phyloP scores from a whole-genome alignment of 1,140 invertebrate species.

The Adelges cooleyi region DNA sequence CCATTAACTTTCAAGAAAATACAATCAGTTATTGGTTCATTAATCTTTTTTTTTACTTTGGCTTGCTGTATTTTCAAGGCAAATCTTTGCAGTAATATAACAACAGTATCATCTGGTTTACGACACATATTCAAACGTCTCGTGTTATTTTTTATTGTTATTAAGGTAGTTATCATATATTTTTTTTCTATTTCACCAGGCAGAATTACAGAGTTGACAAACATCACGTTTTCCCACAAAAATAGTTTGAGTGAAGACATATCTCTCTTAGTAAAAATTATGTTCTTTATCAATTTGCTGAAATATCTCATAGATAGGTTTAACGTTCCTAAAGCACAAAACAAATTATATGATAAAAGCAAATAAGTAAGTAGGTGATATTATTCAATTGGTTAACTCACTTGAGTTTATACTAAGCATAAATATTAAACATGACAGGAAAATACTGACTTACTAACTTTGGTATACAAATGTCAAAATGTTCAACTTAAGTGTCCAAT shows the following conservation, averaged over 20 bases:
- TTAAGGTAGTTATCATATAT: neutral
- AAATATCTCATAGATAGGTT: too few species aligned
- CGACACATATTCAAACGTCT: neutral
- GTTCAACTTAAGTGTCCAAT: too few species aligned
- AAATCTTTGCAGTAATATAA: neutral
- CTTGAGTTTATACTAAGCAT: too few species aligned
- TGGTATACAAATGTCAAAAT: too few species aligned
- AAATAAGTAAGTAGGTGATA: too few species aligned
- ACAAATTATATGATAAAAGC: too few species aligned
- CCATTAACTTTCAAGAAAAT: neutral
- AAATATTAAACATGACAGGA: too few species aligned
- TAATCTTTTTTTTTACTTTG: neutral
- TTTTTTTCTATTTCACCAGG: neutral
- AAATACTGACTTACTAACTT: too few species aligned
- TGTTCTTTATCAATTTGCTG: too few species aligned
- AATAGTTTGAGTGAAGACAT: constrained; percentile 7
- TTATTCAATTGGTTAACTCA: too few species aligned
- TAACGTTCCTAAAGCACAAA: too few species aligned
- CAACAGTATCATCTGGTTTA: neutral
- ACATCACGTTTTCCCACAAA: constrained; percentile 1
- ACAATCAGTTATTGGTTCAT: neutral
- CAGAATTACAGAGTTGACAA: neutral
- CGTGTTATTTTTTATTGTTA: neutral
- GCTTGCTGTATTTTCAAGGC: neutral
- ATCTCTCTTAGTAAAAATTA: neutral